Evolutionary conservation across 1,140 invertebrate species (phyloP).

Genomic region (Lepidurus packardi): DNA sequence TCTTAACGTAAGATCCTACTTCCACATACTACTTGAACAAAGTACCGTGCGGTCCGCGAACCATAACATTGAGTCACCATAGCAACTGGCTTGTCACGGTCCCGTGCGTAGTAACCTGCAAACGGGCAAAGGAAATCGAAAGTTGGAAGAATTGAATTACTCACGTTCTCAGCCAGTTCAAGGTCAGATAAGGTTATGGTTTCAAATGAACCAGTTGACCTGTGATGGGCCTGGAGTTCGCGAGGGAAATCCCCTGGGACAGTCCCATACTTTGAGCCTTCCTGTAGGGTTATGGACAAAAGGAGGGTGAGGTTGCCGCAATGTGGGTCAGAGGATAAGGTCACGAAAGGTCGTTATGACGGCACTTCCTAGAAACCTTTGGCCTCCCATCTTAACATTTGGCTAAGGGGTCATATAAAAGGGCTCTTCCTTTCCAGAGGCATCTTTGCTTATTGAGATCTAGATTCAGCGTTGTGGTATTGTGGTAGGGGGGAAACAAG

Average conservation of each 20-base stretch:
- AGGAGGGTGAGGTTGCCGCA: slow-evolving; percentile 12
- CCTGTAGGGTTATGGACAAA: background rate
- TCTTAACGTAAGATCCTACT: no score
- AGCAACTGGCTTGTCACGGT: background rate
- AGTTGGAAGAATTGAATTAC: background rate
- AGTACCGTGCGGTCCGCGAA: background rate
- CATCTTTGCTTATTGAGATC: slow-evolving; percentile 10
- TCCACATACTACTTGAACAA: no score
- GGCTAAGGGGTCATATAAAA: background rate
- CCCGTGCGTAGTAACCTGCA: background rate
- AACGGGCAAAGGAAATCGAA: background rate
- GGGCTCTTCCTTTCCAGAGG: background rate
- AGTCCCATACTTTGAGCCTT: background rate
- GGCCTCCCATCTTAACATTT: background rate
- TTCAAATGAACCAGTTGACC: background rate
- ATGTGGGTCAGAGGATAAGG: slow-evolving; percentile 18
- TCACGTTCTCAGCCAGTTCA: background rate
- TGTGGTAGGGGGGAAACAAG: background rate
- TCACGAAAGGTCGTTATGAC: background rate
- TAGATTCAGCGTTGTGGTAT: slow-evolving; percentile 18
- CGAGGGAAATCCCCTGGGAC: background rate
- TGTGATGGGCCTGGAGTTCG: background rate
- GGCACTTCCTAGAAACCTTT: background rate
- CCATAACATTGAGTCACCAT: background rate
- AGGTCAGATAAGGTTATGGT: slow-evolving; percentile 7